Evolutionary conservation across 2,888 invertebrate species (phyloP), one percentile per base, ranked within the genome.

Genomic region (Alentia gelatinosa): DNA sequence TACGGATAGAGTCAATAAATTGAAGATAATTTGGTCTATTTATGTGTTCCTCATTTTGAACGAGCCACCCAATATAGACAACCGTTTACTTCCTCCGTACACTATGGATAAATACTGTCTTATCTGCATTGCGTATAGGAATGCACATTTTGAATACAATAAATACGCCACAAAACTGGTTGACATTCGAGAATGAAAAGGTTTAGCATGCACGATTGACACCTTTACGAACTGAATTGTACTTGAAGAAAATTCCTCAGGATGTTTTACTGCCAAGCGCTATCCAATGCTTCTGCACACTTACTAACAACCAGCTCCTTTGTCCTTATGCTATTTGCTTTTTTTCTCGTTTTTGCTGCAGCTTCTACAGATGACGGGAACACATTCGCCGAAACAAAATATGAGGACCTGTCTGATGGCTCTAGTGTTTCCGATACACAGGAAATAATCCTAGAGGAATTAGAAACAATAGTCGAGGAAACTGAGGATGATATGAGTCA

Each of bases 1-100:
- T n/a, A 39, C 79, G 39, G 79, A 79, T 79, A 79, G 26, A 19
- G 30, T 37, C 79, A 79, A 79, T 79, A 79, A 79, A 79, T 79
- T 12, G 26, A 79, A 1, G 19, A 79, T 37, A 15, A 35, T 79
- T 37, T 79, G 26, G 74, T 56, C 74, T 37, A 19, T 15, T 79
- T 39, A 0, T 39, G 79, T 79, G 79, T 79, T 74, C 30, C 79
- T 79, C 79, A n/a, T 79, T 79, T 37, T 39, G 79, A 5, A 35
- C 37, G 26, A 79, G 19, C n/a, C n/a, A n/a, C n/a, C n/a, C n/a
- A n/a, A n/a, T n/a, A n/a, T n/a, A n/a, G n/a, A n/a, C n/a, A n/a
- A n/a, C n/a, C n/a, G n/a, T n/a, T n/a, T n/a, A n/a, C n/a, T n/a
- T n/a, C n/a, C n/a, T n/a, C n/a, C n/a, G n/a, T n/a, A n/a, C n/a